Evolutionary conservation across 2,888 invertebrate genomes (phyloP).

Genomic region (Myopa testacea): DNA sequence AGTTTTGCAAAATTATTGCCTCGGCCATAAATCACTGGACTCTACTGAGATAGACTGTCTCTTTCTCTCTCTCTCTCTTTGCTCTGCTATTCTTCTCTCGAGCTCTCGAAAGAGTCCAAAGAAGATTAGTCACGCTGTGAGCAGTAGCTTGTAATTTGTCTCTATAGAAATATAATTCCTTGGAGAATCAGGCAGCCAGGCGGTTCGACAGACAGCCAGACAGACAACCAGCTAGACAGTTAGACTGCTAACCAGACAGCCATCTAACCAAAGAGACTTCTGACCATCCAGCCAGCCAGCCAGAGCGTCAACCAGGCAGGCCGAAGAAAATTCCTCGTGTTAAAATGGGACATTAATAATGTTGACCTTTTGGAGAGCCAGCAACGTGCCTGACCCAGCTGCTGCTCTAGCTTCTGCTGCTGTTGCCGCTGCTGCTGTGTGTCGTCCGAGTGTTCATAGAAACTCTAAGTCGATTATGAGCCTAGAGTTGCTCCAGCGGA

Average conservation of each 20-base stretch:
- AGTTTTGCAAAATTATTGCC: slow-evolving; percentile 22
- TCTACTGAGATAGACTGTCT: background rate
- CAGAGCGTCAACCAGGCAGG: background rate
- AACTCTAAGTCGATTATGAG: slow-evolving; percentile 26
- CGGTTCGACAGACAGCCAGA: background rate
- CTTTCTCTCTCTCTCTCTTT: background rate
- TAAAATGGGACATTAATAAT: slow-evolving; percentile 28
- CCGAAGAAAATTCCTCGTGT: background rate
- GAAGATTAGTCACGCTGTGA: slow-evolving; percentile 13
- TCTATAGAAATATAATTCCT: slow-evolving; percentile 25
- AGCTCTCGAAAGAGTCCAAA: background rate
- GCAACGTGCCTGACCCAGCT: background rate
- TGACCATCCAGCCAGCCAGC: background rate
- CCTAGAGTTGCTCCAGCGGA: slow-evolving; percentile 7
- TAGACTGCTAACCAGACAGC: background rate
- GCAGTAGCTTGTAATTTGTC: slow-evolving; percentile 30
- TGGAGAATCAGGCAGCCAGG: background rate
- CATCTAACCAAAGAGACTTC: too few relatives aligned
- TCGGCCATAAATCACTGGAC: slow-evolving; percentile 22
- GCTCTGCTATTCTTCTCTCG: background rate
- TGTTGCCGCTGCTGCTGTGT: background rate
- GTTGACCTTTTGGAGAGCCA: slow-evolving; percentile 11
- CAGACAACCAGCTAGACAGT: background rate
- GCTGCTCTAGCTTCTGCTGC: background rate
- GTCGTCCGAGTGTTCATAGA: background rate